Base-by-base conservation (phyloP, 2,888 invertebrate genomes). In the Himalopsyche anomala region DNA sequence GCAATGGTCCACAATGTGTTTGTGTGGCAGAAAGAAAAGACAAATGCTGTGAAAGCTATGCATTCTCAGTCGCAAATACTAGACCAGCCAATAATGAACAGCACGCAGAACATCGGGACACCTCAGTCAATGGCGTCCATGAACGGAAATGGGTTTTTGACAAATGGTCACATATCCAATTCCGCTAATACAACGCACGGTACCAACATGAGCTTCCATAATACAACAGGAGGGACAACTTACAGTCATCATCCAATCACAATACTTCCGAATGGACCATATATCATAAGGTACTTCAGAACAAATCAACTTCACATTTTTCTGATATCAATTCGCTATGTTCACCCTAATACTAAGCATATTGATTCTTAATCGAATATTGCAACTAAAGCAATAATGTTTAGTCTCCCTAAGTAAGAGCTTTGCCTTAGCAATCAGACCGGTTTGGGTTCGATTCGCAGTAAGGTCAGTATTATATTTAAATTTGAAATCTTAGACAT, bases 1-100 rank as follows among this genome's bases (percentile, higher is more conserved):
- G 97, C 98, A 38, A 97, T 98, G 95, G 97, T 98, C 28, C 98
- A 98, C 93, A 98, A 98, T 92, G 97, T 97, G 17, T 98, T 98
- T 91, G 96, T 98, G 82, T 98, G 98, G 98, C 97, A 98, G 92
- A 96, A 96, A 91, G 97, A 97, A 91, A 97, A 97, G 92, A 97
- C 97, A 0, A 97, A 96, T 89, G 95, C 97, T 84, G 96, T 97
- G 51, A 95, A 95, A 90, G 95, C 95, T 11, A 90, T 94, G 86
- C 88, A 88, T 83, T 87, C 87, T 3, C 87, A 87, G 81, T 86
- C 88, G 12, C 88, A 88, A 79, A 62, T 84, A 1, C 5, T 81
- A 15, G 87, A 87, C 17, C 88, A 87, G 54, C 85, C 87, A 6
- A 84, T 87, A 12, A 56, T 91, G 85, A 92, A 90, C 89, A 90